Evolutionary conservation across 2,113 vertebrate species (phyloP).

Genomic region (Lonchura striata): DNA sequence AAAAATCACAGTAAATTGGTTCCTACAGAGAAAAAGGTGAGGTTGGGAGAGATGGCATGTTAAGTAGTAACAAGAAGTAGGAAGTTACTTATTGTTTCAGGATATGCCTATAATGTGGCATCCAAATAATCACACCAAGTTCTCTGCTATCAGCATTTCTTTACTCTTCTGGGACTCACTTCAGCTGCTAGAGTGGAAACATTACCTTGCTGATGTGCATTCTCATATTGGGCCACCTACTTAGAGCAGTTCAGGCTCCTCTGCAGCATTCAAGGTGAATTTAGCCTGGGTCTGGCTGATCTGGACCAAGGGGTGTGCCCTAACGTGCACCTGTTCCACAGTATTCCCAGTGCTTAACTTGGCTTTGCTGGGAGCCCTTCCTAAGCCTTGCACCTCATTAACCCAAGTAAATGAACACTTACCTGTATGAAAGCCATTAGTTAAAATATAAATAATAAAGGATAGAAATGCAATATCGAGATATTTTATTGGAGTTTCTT

Average conservation of each 20-base stretch:
- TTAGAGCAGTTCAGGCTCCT: neutral
- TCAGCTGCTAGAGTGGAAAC: neutral
- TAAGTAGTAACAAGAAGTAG: neutral
- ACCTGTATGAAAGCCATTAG: neutral
- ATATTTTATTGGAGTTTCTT: neutral
- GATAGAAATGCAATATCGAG: neutral
- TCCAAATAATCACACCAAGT: neutral
- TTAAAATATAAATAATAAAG: neutral
- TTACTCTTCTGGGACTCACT: neutral
- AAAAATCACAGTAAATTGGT: conserved; percentile 36
- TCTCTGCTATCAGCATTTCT: neutral
- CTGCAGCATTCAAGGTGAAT: neutral
- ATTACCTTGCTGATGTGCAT: neutral
- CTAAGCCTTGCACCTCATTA: neutral
- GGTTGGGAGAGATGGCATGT: neutral
- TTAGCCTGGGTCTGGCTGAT: neutral
- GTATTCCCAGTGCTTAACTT: neutral
- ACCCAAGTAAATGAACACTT: neutral
- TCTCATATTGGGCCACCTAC: neutral
- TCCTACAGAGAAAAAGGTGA: conserved; percentile 14
- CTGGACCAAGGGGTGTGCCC: neutral
- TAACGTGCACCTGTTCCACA: neutral
- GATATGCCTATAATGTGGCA: neutral
- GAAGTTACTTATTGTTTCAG: neutral
- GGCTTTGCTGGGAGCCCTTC: neutral